These are phyloP conservation scores for Antheraea yamamai DNA, from an alignment of 2,888 invertebrate species.

Conservation along the genomic window DNA sequence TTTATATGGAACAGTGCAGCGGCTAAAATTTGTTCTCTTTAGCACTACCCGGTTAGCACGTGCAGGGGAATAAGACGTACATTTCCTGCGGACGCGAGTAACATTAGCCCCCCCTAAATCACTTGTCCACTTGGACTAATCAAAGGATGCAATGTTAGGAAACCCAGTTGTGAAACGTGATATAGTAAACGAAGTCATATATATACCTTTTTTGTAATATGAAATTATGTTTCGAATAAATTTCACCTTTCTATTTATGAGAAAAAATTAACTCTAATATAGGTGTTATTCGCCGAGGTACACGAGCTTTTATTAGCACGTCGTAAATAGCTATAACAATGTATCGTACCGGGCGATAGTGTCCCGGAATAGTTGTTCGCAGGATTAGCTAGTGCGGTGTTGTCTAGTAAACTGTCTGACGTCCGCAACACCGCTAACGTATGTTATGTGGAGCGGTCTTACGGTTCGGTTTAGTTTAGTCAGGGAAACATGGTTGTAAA, in stretches of 20 bases:
- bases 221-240: background rate
- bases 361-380: slow-evolving; percentile 9
- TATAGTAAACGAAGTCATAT: background rate
- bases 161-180: background rate
- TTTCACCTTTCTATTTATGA: background rate
- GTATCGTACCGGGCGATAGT: slow-evolving; percentile 11
- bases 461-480: background rate
- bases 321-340: slow-evolving; percentile 14
- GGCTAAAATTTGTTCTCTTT: too few species aligned
- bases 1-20: too few species aligned
- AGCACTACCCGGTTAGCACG: too few species aligned
- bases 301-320: slow-evolving; percentile 11
- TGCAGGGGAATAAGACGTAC: too few species aligned
- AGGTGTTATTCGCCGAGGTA: slow-evolving; percentile 1
- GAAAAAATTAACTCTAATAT: slow-evolving; percentile 6
- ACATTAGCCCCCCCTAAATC: too few species aligned
- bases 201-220: background rate
- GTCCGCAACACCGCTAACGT: slow-evolving; percentile 14
- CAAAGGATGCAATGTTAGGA: background rate
- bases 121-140: background rate
- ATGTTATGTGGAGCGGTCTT: slow-evolving; percentile 6
- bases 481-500: background rate
- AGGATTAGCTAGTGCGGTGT: slow-evolving; percentile 9
- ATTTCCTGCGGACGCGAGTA: too few species aligned
- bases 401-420: slow-evolving; percentile 4